Percentiles rank a stretch among this genome's conserved stretches.
Conservation (phyloP, 2,888 invertebrate genomes). For the Anagyrus pseudococci region DNA sequence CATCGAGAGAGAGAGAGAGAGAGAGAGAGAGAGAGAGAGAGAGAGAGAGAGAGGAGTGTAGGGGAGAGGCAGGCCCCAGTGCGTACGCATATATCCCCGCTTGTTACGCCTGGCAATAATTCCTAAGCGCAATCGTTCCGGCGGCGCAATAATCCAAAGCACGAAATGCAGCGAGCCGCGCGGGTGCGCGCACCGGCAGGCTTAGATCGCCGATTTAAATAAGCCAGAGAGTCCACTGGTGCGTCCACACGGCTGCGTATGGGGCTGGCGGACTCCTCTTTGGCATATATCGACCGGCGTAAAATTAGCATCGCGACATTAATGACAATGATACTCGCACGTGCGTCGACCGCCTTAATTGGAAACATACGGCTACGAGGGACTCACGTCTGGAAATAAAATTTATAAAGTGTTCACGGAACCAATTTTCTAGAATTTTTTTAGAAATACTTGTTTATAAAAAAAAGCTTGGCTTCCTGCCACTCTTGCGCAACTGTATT, state of each 20-base stretch:
- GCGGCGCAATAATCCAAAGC: slow-evolving; percentile 13
- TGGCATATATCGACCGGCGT: no score
- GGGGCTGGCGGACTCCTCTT: no score
- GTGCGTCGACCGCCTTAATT: slow-evolving; percentile 32
- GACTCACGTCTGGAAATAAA: not conserved
- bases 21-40: not conserved
- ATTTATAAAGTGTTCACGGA: no score
- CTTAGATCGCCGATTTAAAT: slow-evolving; percentile 30
- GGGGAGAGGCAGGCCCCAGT: no score
- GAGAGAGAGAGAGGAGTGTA: not conserved
- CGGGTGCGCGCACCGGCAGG: not conserved
- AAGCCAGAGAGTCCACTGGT: slow-evolving; percentile 3
- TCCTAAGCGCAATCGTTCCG: slow-evolving; percentile 10
- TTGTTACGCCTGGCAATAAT: slow-evolving; percentile 8
- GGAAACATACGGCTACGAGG: not conserved
- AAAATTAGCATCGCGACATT: slow-evolving; percentile 34
- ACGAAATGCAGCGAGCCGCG: slow-evolving; percentile 17
- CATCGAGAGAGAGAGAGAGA: not conserved
- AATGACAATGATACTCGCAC: slow-evolving; percentile 30
- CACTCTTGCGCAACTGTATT: no score
- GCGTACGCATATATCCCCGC: no score
- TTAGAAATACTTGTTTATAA: no score
- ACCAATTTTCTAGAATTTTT: no score
- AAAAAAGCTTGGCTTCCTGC: no score
- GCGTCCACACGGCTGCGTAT: no score